Percentiles rank a stretch among this genome's conserved stretches.
These are phyloP conservation scores for Ceratina calcarata DNA, from an alignment of 1,140 invertebrate genomes.

Conservation along the genomic window DNA sequence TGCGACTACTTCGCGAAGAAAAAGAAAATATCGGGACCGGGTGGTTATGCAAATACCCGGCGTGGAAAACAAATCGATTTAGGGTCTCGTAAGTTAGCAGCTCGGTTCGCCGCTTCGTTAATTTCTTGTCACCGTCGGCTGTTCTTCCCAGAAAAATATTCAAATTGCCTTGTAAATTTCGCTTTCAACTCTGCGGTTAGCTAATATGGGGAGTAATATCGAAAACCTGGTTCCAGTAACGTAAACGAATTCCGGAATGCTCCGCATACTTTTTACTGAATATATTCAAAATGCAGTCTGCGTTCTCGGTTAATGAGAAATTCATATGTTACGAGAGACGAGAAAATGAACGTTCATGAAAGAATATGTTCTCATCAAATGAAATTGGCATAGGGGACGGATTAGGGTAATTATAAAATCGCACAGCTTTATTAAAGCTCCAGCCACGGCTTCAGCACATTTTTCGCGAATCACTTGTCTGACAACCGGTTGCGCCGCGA, in stretches of 20 bases:
- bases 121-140: not conserved
- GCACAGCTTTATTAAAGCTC: too few species aligned
- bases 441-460: not conserved
- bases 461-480: not conserved
- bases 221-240: not conserved
- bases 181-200: not conserved
- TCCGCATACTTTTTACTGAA: too few species aligned
- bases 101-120: not conserved
- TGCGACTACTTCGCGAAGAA: not conserved
- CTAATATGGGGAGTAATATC: not conserved
- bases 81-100: not conserved
- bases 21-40: not conserved
- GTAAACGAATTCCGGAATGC: not conserved
- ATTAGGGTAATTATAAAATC: too few species aligned
- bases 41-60: constrained; percentile 12
- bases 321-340: too few species aligned
- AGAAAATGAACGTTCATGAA: too few species aligned
- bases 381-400: too few species aligned
- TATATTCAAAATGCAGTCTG: too few species aligned
- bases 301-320: too few species aligned
- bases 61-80: constrained; percentile 16
- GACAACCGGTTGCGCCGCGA: constrained; percentile 36
- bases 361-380: too few species aligned
- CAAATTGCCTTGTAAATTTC: constrained; percentile 10
- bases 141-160: not conserved